A percentile compares a stretch with the other conserved stretches of the same genome.
These are phyloP conservation scores for Philopedon plagiatum DNA, from an alignment of 2,888 invertebrate species.

Conservation along the genomic window DNA sequence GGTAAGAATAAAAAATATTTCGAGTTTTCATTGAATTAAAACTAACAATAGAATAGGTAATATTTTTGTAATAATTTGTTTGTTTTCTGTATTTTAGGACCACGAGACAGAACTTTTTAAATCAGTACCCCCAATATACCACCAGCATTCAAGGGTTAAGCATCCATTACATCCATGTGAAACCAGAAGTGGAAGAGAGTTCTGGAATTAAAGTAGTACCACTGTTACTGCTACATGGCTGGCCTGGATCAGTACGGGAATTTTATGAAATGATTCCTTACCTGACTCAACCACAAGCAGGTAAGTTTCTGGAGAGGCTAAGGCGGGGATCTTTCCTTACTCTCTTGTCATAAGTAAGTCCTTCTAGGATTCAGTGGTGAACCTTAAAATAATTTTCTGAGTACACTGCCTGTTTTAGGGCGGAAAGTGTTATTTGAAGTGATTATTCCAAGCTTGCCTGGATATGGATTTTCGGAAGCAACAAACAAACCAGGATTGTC, in stretches of 20 bases:
- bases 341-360: too few relatives aligned
- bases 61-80: too few relatives aligned
- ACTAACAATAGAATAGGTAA: too few relatives aligned
- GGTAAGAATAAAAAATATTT: too few relatives aligned
- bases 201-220: conserved; percentile 74
- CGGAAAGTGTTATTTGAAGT: conserved; percentile 77
- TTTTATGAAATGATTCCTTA: conserved; percentile 83
- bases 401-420: conserved; percentile 20
- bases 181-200: conserved; percentile 67
- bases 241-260: conserved; percentile 90
- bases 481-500: conserved; percentile 76
- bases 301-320: conserved; percentile 57
- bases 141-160: conserved; percentile 69
- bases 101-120: conserved; percentile 12
- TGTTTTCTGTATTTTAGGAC: too few relatives aligned
- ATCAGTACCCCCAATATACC: conserved; percentile 27
- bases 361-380: too few relatives aligned
- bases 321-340: too few relatives aligned
- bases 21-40: too few relatives aligned
- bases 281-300: conserved; percentile 72
- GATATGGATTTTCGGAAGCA: conserved; percentile 65
- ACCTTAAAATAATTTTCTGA: too few relatives aligned
- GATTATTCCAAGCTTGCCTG: conserved; percentile 73
- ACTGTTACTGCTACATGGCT: conserved; percentile 86
- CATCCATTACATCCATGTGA: conserved; percentile 71